Evolutionary conservation across 1,140 invertebrate genomes (phyloP).

Genomic region (Myzus persicae): DNA sequence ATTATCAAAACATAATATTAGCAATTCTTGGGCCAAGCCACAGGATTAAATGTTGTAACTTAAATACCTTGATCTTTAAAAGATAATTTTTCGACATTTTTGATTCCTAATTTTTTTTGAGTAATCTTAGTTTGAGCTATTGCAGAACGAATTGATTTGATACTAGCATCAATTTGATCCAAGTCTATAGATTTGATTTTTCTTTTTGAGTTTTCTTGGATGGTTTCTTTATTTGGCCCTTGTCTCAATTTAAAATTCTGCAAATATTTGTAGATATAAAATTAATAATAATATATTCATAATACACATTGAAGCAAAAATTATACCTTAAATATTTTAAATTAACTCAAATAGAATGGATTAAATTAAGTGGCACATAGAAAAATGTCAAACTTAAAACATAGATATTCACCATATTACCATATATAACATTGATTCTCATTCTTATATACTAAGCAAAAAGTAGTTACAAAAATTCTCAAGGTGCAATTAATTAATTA

Average conservation of each 20-base stretch:
- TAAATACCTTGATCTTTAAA: constrained; percentile 47
- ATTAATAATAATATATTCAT: not conserved
- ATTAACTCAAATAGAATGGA: not conserved
- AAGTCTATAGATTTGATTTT: constrained; percentile 15
- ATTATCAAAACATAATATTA: too few species aligned
- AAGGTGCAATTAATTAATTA: not conserved
- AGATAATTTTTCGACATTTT: not conserved
- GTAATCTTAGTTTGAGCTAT: constrained; percentile 41
- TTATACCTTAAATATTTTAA: not conserved
- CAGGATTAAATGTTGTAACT: too few species aligned
- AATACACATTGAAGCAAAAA: not conserved
- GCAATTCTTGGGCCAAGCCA: too few species aligned
- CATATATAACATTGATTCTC: not conserved
- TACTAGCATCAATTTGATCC: constrained; percentile 53
- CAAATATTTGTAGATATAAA: not conserved
- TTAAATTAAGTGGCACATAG: not conserved
- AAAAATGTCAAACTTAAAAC: not conserved
- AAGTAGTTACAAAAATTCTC: not conserved
- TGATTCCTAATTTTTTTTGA: constrained; percentile 37
- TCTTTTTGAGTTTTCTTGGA: not conserved
- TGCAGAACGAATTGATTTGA: constrained; percentile 40
- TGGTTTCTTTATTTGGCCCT: not conserved
- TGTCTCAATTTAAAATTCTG: constrained; percentile 21
- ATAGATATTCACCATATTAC: too few species aligned
- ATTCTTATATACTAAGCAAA: too few species aligned